A percentile compares a stretch with the other conserved stretches of the same genome.
These are phyloP conservation scores for Heliopora coerulea DNA, from an alignment of 92 coral and sea anemone species.

Conservation along the genomic window DNA sequence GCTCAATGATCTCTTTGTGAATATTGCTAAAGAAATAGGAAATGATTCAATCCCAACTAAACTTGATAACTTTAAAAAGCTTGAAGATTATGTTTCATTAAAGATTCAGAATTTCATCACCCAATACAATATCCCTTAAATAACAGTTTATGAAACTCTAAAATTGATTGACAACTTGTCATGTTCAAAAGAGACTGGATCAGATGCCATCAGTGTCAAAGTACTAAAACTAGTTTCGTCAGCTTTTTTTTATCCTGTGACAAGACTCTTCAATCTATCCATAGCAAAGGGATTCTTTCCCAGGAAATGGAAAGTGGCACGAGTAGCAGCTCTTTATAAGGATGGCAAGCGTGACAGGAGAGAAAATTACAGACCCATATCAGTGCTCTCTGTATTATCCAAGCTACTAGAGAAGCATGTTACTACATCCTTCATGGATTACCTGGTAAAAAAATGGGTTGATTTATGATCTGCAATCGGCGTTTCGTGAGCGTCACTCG, in stretches of 20 bases:
- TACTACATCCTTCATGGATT: slow-evolving; percentile 38
- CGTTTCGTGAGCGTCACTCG: slow-evolving; percentile 52
- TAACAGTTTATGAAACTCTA: slow-evolving; percentile 44
- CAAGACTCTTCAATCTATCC: slow-evolving; percentile 39
- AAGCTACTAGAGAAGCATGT: slow-evolving; percentile 25
- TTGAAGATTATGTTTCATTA: slow-evolving; percentile 41
- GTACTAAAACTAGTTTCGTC: slow-evolving; percentile 52
- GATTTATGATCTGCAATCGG: slow-evolving; percentile 57
- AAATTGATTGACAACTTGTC: slow-evolving; percentile 44
- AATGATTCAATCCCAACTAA: slow-evolving; percentile 26
- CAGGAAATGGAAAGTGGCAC: slow-evolving; percentile 54
- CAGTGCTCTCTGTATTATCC: too few relatives aligned
- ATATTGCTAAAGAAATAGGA: slow-evolving; percentile 1
- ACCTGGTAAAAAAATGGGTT: slow-evolving; percentile 41
- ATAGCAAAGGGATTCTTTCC: slow-evolving; percentile 47
- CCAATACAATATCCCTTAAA: slow-evolving; percentile 43
- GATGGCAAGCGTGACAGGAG: slow-evolving; percentile 44
- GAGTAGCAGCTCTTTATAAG: too few relatives aligned
- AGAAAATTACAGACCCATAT: slow-evolving; percentile 50
- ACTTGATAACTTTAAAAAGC: slow-evolving; percentile 38
- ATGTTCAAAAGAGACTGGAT: slow-evolving; percentile 50
- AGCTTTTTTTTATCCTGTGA: slow-evolving; percentile 42
- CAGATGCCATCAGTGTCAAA: slow-evolving; percentile 55
- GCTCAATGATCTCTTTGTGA: slow-evolving; percentile 49
- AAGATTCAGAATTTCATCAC: slow-evolving; percentile 34